Evolutionary conservation across 1,140 invertebrate species (phyloP), one percentile per base, ranked within the genome.

Genomic region (Octopus bimaculoides): DNA sequence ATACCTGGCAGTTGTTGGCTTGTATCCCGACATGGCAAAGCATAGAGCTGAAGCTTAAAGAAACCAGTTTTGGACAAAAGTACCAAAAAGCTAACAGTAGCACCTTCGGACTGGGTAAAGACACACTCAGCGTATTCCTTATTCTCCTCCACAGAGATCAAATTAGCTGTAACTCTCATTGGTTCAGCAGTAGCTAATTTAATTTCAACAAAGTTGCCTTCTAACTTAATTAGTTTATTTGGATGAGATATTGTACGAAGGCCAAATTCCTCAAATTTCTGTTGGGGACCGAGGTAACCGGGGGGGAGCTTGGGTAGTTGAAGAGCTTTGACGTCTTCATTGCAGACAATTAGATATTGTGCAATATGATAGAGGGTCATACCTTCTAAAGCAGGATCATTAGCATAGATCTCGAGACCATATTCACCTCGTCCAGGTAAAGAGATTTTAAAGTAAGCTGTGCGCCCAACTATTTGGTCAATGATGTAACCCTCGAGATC

Each of bases 321-420:
- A 10, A 85, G 83, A 10, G 84, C 82, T 76, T 86, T 86, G 4
- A 87, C 86, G 81, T 87, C 84, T 79, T 90, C 88, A 54, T 88
- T 82, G 66, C 89, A 89, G 78, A 88, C 82, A 10, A 90, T 85
- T 71, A 90, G 78, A 79, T 88, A 90, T 84, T 90, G 89, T 20
- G 86, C 89, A 17, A 89, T 85, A 82, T 90, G 89, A 81, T 86
- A 89, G 9, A 90, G 82, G 0, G 89, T 90, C 66, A 86, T 87
- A 5, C 89, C 89, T 79, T 90, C 89, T 9, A 81, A 84, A 9
- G 84, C 84, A 14, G 89, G 89, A 80, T 90, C 89, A 81, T 90
- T 90, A 73, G 87, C 88, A 81, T 90, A 90, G 75, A 90, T 88
- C 84, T 90, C 90, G 17, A 90, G 85, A 54, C 89, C 89, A 81